Percentiles rank a stretch among this genome's conserved stretches.
These are phyloP conservation scores for Drosophila tsacasi DNA, from an alignment of 1,140 invertebrate genomes.

Conservation along the genomic window DNA sequence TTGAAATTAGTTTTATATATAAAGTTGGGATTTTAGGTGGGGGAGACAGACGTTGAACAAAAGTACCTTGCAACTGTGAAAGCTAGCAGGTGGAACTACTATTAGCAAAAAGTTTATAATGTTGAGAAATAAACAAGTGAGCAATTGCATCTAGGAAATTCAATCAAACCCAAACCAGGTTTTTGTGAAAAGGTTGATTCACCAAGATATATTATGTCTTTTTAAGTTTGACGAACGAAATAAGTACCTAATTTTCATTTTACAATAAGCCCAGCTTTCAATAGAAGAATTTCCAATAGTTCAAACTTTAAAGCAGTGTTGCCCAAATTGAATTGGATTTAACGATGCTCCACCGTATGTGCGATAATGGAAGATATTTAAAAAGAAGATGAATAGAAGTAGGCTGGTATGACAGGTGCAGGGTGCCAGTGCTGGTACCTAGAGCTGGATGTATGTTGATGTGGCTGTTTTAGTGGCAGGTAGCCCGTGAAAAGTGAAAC, in stretches of 20 bases:
- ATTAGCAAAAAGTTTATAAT: conserved; percentile 9
- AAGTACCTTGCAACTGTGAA: background rate
- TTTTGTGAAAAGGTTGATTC: background rate
- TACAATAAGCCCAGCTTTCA: no score
- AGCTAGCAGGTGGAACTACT: background rate
- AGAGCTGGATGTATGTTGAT: background rate
- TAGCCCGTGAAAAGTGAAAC: conserved; percentile 51
- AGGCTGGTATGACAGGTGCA: conserved; percentile 6
- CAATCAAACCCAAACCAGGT: background rate
- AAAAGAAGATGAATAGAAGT: conserved; percentile 8
- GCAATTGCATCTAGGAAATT: background rate
- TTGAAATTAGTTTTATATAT: background rate
- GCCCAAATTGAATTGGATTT: background rate
- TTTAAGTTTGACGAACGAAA: no score
- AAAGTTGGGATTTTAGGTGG: background rate
- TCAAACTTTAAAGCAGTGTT: no score
- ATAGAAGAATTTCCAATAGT: no score
- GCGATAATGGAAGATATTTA: background rate
- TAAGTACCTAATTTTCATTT: no score
- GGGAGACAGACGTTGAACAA: background rate
- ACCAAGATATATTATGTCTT: no score
- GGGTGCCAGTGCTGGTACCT: background rate
- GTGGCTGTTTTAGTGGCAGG: conserved; percentile 11
- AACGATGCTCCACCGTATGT: conserved; percentile 3
- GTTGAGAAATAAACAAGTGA: background rate